Evolutionary conservation across 2,113 vertebrate species (phyloP).

Genomic region (Noturus placidus): DNA sequence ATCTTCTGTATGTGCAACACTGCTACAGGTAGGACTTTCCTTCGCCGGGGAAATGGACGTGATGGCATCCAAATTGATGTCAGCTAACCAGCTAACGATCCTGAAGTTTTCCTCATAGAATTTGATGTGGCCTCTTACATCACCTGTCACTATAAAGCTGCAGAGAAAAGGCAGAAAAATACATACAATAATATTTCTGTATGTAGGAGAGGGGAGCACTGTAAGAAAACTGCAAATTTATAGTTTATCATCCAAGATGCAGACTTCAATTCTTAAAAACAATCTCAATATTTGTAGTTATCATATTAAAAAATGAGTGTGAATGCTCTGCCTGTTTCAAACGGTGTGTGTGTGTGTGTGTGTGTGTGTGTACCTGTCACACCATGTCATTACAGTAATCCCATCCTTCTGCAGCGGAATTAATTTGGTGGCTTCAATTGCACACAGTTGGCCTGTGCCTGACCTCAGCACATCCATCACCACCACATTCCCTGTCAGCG

Average conservation of each 20-base stretch:
- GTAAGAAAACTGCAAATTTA: background rate
- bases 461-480: conserved; percentile 71
- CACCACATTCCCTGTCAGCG: conserved; percentile 75
- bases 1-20: conserved; percentile 55
- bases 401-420: conserved; percentile 76
- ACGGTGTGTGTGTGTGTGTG: background rate
- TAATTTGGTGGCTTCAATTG: conserved; percentile 65
- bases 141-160: conserved; percentile 85
- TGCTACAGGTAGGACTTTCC: conserved; percentile 3
- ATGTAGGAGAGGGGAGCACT: background rate
- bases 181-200: background rate
- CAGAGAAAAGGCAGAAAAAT: background rate
- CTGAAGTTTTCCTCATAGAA: conserved; percentile 78
- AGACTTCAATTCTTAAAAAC: background rate
- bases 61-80: conserved; percentile 75
- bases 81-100: conserved; percentile 70
- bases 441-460: background rate
- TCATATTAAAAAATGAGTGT: background rate
- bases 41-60: conserved; percentile 83
- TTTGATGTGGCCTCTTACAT: conserved; percentile 77
- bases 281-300: background rate
- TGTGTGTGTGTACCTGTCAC: conserved; percentile 73
- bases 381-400: conserved; percentile 75
- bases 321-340: background rate
- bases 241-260: background rate